phyloP scores from a whole-genome alignment of 2,888 invertebrate species.

The Merodon equestris region DNA sequence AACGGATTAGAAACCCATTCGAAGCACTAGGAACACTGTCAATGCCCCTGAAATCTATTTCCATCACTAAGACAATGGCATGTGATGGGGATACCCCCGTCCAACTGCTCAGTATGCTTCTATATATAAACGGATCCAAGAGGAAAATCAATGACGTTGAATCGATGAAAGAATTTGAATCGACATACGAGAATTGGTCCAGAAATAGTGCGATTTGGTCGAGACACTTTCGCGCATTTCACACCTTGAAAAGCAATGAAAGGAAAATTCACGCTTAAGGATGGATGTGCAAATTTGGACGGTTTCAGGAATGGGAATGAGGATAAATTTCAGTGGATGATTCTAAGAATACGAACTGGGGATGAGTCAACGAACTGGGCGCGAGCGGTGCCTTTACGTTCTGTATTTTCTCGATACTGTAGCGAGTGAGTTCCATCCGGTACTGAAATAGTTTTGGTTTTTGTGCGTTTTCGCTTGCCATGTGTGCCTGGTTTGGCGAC shows the following conservation, averaged over 20 bases:
- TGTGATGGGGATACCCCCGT: background rate
- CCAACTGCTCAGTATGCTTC: background rate
- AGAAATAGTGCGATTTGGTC: slow-evolving; percentile 28
- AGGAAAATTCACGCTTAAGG: background rate
- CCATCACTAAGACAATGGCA: slow-evolving; percentile 37
- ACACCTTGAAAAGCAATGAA: slow-evolving; percentile 61
- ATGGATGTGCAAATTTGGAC: slow-evolving; percentile 25
- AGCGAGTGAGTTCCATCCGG: slow-evolving; percentile 59
- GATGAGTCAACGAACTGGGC: slow-evolving; percentile 65
- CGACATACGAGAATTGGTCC: slow-evolving; percentile 13
- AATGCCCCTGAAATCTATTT: slow-evolving; percentile 64
- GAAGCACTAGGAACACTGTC: slow-evolving; percentile 33
- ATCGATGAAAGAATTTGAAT: slow-evolving; percentile 49
- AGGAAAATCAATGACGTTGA: slow-evolving; percentile 47
- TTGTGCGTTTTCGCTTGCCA: slow-evolving; percentile 35
- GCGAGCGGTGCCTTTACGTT: slow-evolving; percentile 5
- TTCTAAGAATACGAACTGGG: slow-evolving; percentile 58
- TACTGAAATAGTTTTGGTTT: slow-evolving; percentile 55
- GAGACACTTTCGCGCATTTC: slow-evolving; percentile 29
- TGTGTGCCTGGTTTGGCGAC: slow-evolving; percentile 13
- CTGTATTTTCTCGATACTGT: background rate
- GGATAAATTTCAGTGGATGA: slow-evolving; percentile 16
- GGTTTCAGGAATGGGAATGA: too few relatives aligned
- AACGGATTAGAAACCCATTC: slow-evolving; percentile 30
- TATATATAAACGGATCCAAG: slow-evolving; percentile 21